Base-by-base conservation (phyloP, 2,888 invertebrate genomes). In the Phyto melanocephala region DNA sequence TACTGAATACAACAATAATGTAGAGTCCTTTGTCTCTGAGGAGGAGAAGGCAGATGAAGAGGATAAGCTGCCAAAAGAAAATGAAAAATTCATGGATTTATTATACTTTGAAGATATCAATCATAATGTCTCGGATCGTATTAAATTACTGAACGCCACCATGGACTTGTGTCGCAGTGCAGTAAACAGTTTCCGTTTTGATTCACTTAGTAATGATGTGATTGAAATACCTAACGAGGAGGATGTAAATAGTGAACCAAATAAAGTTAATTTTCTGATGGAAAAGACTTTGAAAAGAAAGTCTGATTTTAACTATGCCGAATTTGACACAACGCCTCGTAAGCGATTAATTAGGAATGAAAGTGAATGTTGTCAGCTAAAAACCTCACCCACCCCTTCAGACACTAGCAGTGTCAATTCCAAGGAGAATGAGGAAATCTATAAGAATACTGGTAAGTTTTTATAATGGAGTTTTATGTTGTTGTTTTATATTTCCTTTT, bases 361-460 rank as follows among this genome's bases (percentile, higher is more conserved):
- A 68, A 80, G 56, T 5, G 86, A 84, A 11, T 79, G 52, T 1
- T 63, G 60, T 4, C 47, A 60, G n/a, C 40, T 83, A 0, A 89
- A 90, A 74, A 85, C 88, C 10, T 91, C 91, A 13, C 90, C 91
- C 1, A 88, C 90, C 33, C 87, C 88, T 8, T 91, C 91, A 0
- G 91, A 91, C 68, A 70, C 86, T 1, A 90, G 91, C 81, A 91
- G 91, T 83, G 86, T 87, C 0, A 90, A 89, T 71, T 91, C 91
- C 4, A 91, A 91, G 76, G 91, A 91, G 81, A 91, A 91, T 75
- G 90, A 90, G 45, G 83, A 75, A 65, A 65, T 83, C 8, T 79
- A 83, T 54, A 85, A 85, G 22, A 85, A 86, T 85, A 80, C 80
- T 15, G 85, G 87, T 86, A 84, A 84, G 84, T 80, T 35, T 6